Percentiles rank a stretch among this genome's conserved stretches.
These are phyloP conservation scores for Corbicula japonica DNA, from an alignment of 2,888 invertebrate species.

Conservation along the genomic window DNA sequence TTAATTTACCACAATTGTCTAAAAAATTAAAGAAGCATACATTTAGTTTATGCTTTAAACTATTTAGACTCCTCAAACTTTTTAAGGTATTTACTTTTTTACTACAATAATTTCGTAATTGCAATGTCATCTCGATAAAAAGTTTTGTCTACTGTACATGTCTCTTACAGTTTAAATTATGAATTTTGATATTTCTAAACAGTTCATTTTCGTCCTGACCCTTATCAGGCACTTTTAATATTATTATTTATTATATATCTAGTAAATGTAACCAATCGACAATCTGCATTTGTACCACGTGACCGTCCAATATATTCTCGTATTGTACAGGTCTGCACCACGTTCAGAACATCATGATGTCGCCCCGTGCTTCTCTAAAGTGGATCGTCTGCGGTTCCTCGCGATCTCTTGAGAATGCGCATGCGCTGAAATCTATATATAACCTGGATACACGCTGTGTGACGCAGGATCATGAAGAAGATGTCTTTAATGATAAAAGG, in stretches of 20 bases:
- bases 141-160: background rate
- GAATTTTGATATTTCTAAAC: background rate
- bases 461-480: conserved; percentile 67
- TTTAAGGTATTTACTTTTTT: too few species aligned
- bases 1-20: too few species aligned
- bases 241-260: background rate
- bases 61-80: too few species aligned
- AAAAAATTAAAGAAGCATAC: too few species aligned
- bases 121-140: background rate
- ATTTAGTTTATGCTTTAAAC: too few species aligned
- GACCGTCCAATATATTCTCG: too few species aligned
- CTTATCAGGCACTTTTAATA: background rate
- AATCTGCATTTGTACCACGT: too few species aligned
- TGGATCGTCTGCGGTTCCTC: conserved; percentile 77
- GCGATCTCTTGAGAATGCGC: conserved; percentile 69
- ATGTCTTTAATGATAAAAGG: conserved; percentile 73
- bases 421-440: conserved; percentile 62
- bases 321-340: conserved; percentile 71
- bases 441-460: conserved; percentile 64
- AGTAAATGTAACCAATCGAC: background rate
- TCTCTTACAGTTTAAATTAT: background rate
- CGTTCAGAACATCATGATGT: conserved; percentile 72
- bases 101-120: too few species aligned
- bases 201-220: background rate
- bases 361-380: conserved; percentile 70